Base-by-base conservation (phyloP, 2,888 invertebrate genomes). In the Melangyna quadrimaculata region DNA sequence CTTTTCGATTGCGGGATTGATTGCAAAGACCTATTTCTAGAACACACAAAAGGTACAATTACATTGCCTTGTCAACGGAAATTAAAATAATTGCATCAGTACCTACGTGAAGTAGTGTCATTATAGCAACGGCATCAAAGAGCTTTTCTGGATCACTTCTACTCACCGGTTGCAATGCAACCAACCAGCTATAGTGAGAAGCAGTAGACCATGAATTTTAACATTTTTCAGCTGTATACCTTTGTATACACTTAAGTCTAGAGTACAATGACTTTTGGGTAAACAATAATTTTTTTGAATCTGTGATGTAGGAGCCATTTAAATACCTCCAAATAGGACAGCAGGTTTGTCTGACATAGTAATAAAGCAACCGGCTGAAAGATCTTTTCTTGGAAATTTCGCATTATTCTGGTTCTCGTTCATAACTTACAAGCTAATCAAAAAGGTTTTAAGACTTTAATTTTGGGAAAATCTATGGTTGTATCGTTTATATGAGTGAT, bases 171-270 rank as follows among this genome's bases (percentile, higher is more conserved):
- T 55, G 29, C 45, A 32, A 32, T 63, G 40, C 45, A 55, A 27
- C 19, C 27, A 53, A 37, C 22, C 40, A 40, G 7, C 48, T 57
- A 72, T 1, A 48, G n/a, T 59, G 57, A 71, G 12, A 55, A 48
- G 48, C 83, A 84, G 63, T 74, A 79, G 80, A 84, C 79, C 80
- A 65, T 84, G 65, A 79, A 80, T 51, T 75, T 71, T 59, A 74
- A 65, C 70, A 65, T 79, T 65, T 65, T 79, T 48, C 53, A 72
- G 65, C 35, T 74, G 3, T 19, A 3, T 45, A 48, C 48, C 32
- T 35, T n/a, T n/a, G 10, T 17, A 48, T 17, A 9, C 53, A 65
- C 73, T 22, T 59, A 79, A n/a, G n/a, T n/a, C 72, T 45, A 35
- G 72, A 84, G 83, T 75, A 65, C 83, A 75, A 71, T 84, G 79